A percentile compares a stretch with the other conserved stretches of the same genome.
Evolutionary conservation across 2,113 vertebrate genomes (phyloP).

Genomic region (Orcinus orca): DNA sequence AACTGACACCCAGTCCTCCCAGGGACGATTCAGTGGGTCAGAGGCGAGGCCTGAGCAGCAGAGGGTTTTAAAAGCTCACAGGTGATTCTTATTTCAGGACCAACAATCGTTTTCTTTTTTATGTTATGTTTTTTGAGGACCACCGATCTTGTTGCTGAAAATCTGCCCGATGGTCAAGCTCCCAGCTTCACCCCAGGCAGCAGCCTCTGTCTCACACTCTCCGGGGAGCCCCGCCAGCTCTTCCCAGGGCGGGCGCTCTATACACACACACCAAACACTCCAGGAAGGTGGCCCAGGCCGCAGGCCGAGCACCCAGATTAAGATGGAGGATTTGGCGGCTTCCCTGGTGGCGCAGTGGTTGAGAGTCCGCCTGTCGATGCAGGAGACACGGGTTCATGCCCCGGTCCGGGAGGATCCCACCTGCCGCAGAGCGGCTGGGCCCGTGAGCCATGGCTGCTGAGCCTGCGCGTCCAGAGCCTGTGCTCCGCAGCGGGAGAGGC

Average conservation of each 20-base stretch:
- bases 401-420: too few relatives aligned
- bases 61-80: not conserved
- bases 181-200: rapidly evolving
- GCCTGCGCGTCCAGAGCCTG: too few relatives aligned
- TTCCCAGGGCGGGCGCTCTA: rapidly evolving
- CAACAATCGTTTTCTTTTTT: not conserved
- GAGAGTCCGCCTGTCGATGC: too few relatives aligned
- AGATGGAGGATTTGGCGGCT: not conserved
- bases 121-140: too few relatives aligned
- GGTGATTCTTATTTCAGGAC: not conserved
- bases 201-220: not conserved
- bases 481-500: too few relatives aligned
- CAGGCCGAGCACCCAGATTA: rapidly evolving
- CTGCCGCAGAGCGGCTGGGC: too few relatives aligned
- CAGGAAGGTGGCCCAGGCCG: not conserved
- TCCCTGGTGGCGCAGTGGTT: too few relatives aligned
- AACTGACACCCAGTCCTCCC: rapidly evolving
- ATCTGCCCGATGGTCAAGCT: rapidly evolving
- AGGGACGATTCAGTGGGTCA: rapidly evolving
- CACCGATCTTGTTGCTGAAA: not conserved
- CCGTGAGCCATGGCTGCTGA: too few relatives aligned
- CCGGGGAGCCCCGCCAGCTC: not conserved
- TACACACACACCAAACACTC: too few relatives aligned
- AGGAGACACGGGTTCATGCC: too few relatives aligned
- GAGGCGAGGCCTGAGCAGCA: not conserved